Evolutionary conservation across 2,888 invertebrate species (phyloP).

Genomic region (Amiota mariae): DNA sequence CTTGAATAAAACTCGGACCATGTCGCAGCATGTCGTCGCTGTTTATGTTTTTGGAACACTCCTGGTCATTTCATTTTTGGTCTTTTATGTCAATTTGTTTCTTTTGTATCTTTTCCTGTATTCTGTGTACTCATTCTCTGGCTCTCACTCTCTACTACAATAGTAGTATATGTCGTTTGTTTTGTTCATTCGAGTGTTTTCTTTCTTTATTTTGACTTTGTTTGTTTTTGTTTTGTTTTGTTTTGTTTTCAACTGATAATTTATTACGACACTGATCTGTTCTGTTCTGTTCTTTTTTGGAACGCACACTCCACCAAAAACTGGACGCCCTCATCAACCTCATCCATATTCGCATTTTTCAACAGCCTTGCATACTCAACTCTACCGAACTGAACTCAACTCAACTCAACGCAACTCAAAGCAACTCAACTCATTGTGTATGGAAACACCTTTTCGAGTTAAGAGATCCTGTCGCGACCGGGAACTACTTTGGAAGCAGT

Average conservation of each 20-base stretch:
- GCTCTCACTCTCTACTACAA: slow-evolving; percentile 38
- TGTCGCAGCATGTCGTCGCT: slow-evolving; percentile 66
- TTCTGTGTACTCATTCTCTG: slow-evolving; percentile 30
- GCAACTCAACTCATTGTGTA: not conserved
- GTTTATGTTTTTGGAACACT: slow-evolving; percentile 60
- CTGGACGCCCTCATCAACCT: slow-evolving; percentile 19
- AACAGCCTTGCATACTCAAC: not conserved
- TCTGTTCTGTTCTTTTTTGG: slow-evolving; percentile 7
- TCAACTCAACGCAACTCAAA: slow-evolving; percentile 26
- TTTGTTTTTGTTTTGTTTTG: slow-evolving; percentile 44
- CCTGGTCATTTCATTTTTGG: slow-evolving; percentile 54
- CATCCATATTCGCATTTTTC: not conserved
- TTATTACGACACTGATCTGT: slow-evolving; percentile 60
- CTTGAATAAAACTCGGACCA: slow-evolving; percentile 25
- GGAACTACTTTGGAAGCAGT: slow-evolving; percentile 32
- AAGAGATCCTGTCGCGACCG: not conserved
- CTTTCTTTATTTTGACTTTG: slow-evolving; percentile 17
- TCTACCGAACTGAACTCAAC: slow-evolving; percentile 32
- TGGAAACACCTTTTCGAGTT: slow-evolving; percentile 20
- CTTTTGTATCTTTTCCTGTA: slow-evolving; percentile 33
- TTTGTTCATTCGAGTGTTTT: slow-evolving; percentile 56
- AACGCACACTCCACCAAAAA: slow-evolving; percentile 41
- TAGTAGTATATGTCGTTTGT: slow-evolving; percentile 46
- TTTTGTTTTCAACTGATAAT: slow-evolving; percentile 58
- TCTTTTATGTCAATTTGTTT: slow-evolving; percentile 38